Percentiles rank a stretch among this genome's conserved stretches.
Conservation (phyloP, 2,888 invertebrate genomes). For the Drosophila longiperda region DNA sequence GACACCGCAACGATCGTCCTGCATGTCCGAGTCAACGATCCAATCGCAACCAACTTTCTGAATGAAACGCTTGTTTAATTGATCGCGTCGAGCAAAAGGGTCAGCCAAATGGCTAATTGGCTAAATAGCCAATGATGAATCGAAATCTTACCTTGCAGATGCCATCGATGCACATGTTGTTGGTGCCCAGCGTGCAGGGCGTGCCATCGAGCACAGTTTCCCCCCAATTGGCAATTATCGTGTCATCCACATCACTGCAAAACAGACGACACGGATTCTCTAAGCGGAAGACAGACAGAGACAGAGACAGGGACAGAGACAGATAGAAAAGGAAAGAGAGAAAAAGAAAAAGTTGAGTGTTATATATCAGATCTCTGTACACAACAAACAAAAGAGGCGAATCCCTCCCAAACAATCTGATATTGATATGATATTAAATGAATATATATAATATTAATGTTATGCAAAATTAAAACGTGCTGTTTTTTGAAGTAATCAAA, state of each 20-base stretch:
- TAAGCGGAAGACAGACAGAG: conserved; percentile 65
- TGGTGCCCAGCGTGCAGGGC: conserved; percentile 91
- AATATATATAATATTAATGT: too few species aligned
- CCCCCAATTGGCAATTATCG: conserved; percentile 90
- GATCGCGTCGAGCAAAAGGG: conserved; percentile 39
- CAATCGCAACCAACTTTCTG: conserved; percentile 97
- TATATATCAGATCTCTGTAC: not conserved
- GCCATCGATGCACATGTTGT: conserved; percentile 93
- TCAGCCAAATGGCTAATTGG: not conserved
- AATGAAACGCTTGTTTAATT: conserved; percentile 84
- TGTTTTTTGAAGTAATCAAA: not conserved
- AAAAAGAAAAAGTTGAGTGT: not conserved
- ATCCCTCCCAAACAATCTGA: not conserved
- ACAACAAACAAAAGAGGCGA: not conserved
- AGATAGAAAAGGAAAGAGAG: too few species aligned
- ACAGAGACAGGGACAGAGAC: not conserved
- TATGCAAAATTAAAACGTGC: not conserved
- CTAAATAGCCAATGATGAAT: not conserved
- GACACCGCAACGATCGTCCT: conserved; percentile 93
- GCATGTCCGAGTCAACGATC: conserved; percentile 91
- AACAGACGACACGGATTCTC: conserved; percentile 92
- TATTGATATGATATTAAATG: too few species aligned
- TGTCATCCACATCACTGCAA: conserved; percentile 91
- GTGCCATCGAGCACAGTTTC: conserved; percentile 93
- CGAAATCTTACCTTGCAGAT: conserved; percentile 88